Evolutionary conservation across 2,797 vertebrate species (phyloP).

Genomic region (Threskiornis aethiopicus): DNA sequence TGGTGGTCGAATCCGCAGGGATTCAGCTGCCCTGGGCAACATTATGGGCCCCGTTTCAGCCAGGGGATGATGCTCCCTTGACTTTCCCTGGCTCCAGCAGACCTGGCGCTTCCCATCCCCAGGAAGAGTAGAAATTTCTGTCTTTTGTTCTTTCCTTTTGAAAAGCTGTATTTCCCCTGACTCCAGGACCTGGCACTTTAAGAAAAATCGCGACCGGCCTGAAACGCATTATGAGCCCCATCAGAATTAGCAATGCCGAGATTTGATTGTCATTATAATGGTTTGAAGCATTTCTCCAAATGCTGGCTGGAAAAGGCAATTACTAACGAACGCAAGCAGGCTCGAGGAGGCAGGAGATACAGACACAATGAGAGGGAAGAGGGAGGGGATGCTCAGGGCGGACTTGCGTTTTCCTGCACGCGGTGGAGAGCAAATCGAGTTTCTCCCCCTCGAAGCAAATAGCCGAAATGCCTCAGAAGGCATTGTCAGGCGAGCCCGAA

Average conservation of each 20-base stretch:
- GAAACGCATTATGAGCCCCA: neutral
- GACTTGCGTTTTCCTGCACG: neutral
- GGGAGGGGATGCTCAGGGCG: neutral
- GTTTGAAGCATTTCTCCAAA: neutral
- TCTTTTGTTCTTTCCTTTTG: neutral
- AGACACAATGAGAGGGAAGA: neutral
- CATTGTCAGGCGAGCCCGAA: rapidly evolving
- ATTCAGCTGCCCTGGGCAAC: neutral
- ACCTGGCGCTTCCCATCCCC: neutral
- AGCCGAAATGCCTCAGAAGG: neutral
- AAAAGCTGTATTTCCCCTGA: neutral
- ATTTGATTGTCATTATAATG: neutral
- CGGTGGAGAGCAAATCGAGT: neutral
- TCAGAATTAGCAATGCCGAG: neutral
- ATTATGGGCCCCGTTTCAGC: neutral
- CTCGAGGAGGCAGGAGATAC: neutral
- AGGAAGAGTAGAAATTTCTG: neutral
- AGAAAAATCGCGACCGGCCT: neutral
- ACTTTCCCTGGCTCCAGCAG: neutral
- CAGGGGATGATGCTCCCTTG: neutral
- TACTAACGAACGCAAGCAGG: neutral
- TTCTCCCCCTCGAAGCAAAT: neutral
- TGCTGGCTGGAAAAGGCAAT: neutral
- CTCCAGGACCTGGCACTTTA: neutral
- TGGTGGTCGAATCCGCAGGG: rapidly evolving